Evolutionary conservation across 2,113 vertebrate species (phyloP), one percentile per base, ranked within the genome.

Genomic region (Ochotona curzoniae): DNA sequence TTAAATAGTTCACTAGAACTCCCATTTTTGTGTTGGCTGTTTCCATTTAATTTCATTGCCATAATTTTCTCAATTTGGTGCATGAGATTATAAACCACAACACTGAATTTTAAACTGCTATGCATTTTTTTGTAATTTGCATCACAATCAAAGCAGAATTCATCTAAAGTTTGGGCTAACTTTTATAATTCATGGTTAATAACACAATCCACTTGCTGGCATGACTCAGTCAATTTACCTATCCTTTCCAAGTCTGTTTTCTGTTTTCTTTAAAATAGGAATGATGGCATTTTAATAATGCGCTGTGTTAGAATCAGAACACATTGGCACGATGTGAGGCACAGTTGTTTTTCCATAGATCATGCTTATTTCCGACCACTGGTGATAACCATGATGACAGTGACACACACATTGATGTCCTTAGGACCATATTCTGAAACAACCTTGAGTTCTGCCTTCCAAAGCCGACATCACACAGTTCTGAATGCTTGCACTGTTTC

Each of bases 91-190:
- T 30, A 84, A 91, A 75, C 2, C 23, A 49, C 93, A 89, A 71
- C n/a, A 54, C 0, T 61, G 30, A 90, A 82, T 57, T 89, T 32
- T 49, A 87, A 90, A 73, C 21, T 71, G 35, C 10, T 12, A 21
- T 54, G 1, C 9, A 80, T 75, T 82, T 67, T 81, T 88, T 13
- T 85, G 60, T 35, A 92, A 17, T 94, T 32, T 66, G 28, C 91
- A 91, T 89, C 25, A 90, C 79, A 54, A 64, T 76, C 47, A 32
- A 79, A 94, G 60, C 28, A 87, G 38, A 89, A 89, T 76, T 75
- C 83, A 89, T 73, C n/a, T 83, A 49, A 51, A 67, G 32, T 93
- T 81, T 76, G 38, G 83, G 81, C 26, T 75, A 83, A 54, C 2
- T 15, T 71, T 25, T 21, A 38, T 89, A 75, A 32, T 61, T 83